Evolutionary conservation across 2,797 vertebrate genomes (phyloP).

Genomic region (Oreochromis mossambicus): DNA sequence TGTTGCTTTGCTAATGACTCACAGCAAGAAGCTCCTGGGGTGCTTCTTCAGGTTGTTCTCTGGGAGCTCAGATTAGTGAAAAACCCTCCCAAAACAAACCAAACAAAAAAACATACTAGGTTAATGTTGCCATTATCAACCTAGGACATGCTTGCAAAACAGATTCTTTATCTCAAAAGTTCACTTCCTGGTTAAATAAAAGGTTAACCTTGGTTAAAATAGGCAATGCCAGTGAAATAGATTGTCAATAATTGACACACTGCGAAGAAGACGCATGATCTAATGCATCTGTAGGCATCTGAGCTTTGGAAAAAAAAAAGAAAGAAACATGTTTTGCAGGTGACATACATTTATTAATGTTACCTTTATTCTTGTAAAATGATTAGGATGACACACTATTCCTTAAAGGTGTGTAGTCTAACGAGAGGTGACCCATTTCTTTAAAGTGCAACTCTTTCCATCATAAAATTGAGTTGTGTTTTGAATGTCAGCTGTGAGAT

Average conservation of each 20-base stretch:
- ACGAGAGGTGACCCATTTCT: conserved; percentile 24
- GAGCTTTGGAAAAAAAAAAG: background rate
- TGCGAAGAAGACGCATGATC: background rate
- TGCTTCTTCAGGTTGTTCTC: background rate
- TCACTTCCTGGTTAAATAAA: background rate
- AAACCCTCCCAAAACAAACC: background rate
- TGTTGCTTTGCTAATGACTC: background rate
- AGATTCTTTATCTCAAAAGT: background rate
- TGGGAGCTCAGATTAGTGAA: background rate
- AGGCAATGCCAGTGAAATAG: background rate
- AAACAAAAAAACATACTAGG: background rate
- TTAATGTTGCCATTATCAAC: background rate
- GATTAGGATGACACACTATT: conserved; percentile 19
- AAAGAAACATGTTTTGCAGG: background rate
- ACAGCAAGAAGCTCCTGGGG: background rate
- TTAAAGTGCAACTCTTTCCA: conserved; percentile 21
- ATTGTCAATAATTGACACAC: background rate
- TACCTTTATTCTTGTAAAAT: conserved; percentile 25
- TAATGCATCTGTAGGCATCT: background rate
- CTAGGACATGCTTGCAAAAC: background rate
- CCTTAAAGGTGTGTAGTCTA: background rate
- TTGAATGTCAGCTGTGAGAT: conserved; percentile 13
- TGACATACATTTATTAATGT: background rate
- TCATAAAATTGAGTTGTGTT: conserved; percentile 18
- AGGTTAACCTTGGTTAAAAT: background rate